Evolutionary conservation across 2,888 invertebrate genomes (phyloP).

Genomic region (Monochamus alternatus): DNA sequence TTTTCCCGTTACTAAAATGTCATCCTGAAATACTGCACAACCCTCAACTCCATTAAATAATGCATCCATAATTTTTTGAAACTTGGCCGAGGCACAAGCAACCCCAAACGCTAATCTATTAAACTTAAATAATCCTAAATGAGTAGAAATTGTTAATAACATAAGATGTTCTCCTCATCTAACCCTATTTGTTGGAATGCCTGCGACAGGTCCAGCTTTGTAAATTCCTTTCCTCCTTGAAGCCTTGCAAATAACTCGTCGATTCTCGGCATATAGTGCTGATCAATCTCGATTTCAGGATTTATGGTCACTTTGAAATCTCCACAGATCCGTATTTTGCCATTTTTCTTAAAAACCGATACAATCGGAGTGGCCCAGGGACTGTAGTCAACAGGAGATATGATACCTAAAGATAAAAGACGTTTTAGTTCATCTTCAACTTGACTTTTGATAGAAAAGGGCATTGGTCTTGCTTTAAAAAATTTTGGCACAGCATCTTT

Average conservation of each 20-base stretch:
- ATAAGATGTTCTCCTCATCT: constrained; percentile 31
- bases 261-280: background rate
- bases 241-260: constrained; percentile 2
- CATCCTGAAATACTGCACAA: constrained; percentile 7
- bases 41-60: constrained; percentile 13
- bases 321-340: background rate
- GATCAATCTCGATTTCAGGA: background rate
- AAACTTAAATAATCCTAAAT: constrained; percentile 49
- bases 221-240: constrained; percentile 34
- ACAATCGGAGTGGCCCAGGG: too few relatives aligned
- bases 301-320: too few relatives aligned
- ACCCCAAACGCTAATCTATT: constrained; percentile 39
- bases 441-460: too few relatives aligned
- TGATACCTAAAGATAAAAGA: background rate
- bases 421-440: too few relatives aligned
- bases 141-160: constrained; percentile 32
- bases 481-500: background rate
- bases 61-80: constrained; percentile 27
- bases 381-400: background rate
- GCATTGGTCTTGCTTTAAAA: background rate
- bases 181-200: constrained; percentile 41
- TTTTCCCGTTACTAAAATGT: constrained; percentile 28
- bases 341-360: too few relatives aligned
- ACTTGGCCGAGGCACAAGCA: background rate
- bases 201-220: constrained; percentile 38